Evolutionary conservation across 2,888 invertebrate genomes (phyloP).

Genomic region (Dryococelus australis): DNA sequence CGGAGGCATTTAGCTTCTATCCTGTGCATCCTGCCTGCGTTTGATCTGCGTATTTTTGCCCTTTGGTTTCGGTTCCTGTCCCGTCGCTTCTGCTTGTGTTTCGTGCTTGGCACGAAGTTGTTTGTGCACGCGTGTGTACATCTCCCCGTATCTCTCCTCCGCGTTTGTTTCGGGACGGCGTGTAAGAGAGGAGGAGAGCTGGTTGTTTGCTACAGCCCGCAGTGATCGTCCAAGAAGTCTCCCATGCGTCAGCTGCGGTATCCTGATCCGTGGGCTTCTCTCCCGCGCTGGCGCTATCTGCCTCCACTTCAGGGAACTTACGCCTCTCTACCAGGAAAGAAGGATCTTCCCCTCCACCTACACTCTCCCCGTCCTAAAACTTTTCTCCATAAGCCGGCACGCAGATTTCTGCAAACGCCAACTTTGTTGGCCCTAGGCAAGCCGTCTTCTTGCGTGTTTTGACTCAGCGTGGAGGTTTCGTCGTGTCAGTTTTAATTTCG

Average conservation of each 20-base stretch:
- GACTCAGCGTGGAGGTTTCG: too few relatives aligned
- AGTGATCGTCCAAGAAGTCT: not conserved
- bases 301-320: not conserved
- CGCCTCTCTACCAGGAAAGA: not conserved
- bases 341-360: not conserved
- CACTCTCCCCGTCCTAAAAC: too few relatives aligned
- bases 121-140: not conserved
- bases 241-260: too few relatives aligned
- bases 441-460: too few relatives aligned
- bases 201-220: not conserved
- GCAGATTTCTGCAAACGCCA: too few relatives aligned
- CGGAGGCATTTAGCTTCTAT: too few relatives aligned
- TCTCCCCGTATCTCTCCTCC: not conserved
- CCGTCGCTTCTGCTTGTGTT: not conserved
- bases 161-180: not conserved
- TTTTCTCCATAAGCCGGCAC: too few relatives aligned
- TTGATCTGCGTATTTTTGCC: too few relatives aligned
- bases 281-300: not conserved
- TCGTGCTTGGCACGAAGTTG: not conserved
- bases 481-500: too few relatives aligned
- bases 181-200: not conserved
- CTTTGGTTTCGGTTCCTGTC: not conserved
- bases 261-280: not conserved
- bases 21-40: too few relatives aligned
- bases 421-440: too few relatives aligned